Evolutionary conservation across 30 jellyfish, hydroid and myxozoan species (phyloP).

Genomic region (Hydractinia symbiolongicarpus): DNA sequence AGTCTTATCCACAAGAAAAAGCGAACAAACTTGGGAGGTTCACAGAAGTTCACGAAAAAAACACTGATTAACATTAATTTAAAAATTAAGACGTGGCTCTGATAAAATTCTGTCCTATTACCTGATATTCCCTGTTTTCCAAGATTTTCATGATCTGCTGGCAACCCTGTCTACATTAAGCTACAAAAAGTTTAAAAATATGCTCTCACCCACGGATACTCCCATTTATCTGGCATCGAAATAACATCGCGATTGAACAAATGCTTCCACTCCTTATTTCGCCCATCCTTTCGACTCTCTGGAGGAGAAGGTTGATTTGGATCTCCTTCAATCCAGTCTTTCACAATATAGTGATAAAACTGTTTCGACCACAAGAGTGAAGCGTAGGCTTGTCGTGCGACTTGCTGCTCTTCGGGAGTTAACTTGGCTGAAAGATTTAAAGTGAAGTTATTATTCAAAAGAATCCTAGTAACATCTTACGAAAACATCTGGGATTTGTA

Average conservation of each 20-base stretch:
- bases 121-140: background rate
- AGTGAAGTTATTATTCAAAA: background rate
- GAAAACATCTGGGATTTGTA: too few relatives aligned
- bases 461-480: too few relatives aligned
- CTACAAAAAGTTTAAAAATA: background rate
- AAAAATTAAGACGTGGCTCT: too few relatives aligned
- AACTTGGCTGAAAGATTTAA: constrained; percentile 28
- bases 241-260: constrained; percentile 69
- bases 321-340: constrained; percentile 95
- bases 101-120: too few relatives aligned
- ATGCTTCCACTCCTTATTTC: constrained; percentile 84
- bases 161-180: too few relatives aligned
- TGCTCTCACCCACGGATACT: constrained; percentile 86
- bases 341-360: constrained; percentile 81
- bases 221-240: constrained; percentile 98
- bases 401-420: constrained; percentile 55
- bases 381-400: constrained; percentile 79
- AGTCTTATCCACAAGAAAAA: too few relatives aligned
- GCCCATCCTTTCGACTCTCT: constrained; percentile 39
- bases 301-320: constrained; percentile 84
- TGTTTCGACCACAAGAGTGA: constrained; percentile 84
- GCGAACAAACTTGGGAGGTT: too few relatives aligned
- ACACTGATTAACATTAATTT: too few relatives aligned
- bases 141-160: background rate
- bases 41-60: too few relatives aligned